Percentiles rank a stretch among this genome's conserved stretches.
These are phyloP conservation scores for Cossypha dichroa DNA, from an alignment of 2,797 vertebrate genomes.

Conservation along the genomic window DNA sequence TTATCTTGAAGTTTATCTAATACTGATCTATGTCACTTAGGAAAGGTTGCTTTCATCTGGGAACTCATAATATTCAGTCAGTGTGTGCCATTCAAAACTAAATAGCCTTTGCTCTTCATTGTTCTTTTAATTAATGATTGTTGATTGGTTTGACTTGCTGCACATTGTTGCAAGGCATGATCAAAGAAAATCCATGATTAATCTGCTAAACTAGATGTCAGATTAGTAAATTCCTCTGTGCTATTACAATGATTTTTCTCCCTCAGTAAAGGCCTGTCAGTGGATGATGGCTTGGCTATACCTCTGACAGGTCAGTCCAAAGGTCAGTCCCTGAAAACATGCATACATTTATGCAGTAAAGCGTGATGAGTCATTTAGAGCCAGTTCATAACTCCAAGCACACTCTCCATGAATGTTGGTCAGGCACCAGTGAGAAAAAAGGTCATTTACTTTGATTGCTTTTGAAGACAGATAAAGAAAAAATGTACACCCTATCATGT, in stretches of 20 bases:
- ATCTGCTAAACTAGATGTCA: slow-evolving; percentile 81
- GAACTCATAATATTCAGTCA: slow-evolving; percentile 27
- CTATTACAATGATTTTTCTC: slow-evolving; percentile 83
- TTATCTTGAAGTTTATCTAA: background rate
- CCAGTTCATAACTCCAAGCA: background rate
- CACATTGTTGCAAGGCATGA: slow-evolving; percentile 77
- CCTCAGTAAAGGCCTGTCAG: slow-evolving; percentile 76
- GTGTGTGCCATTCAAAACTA: slow-evolving; percentile 56
- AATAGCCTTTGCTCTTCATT: slow-evolving; percentile 75
- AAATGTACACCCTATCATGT: background rate
- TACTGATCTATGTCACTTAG: slow-evolving; percentile 15
- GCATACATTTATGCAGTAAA: slow-evolving; percentile 28
- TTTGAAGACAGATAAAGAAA: background rate
- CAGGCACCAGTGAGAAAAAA: slow-evolving; percentile 12
- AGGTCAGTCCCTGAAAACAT: slow-evolving; percentile 47
- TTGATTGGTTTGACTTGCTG: slow-evolving; percentile 81
- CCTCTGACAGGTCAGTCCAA: slow-evolving; percentile 57
- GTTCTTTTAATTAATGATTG: slow-evolving; percentile 83
- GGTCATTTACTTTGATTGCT: background rate
- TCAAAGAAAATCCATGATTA: slow-evolving; percentile 83
- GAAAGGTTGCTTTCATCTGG: slow-evolving; percentile 57
- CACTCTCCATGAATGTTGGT: background rate
- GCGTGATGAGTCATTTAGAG: background rate
- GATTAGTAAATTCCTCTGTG: slow-evolving; percentile 84
- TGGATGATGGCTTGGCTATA: slow-evolving; percentile 64